These are phyloP conservation scores for Caretta caretta DNA, from an alignment of 2,113 vertebrate genomes.

Conservation along the genomic window DNA sequence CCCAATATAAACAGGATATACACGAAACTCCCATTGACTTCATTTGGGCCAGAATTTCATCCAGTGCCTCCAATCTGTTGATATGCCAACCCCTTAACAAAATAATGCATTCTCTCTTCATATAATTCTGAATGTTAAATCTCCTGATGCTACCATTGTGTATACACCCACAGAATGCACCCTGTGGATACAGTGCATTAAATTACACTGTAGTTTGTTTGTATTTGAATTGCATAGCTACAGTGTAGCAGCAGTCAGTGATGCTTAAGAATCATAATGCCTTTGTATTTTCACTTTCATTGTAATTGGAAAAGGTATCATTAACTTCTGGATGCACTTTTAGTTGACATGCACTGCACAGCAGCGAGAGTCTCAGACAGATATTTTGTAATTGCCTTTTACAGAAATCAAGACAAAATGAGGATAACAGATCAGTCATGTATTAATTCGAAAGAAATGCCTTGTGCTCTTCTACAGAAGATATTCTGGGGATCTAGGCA, in stretches of 20 bases:
- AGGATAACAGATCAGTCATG: not conserved
- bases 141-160: not conserved
- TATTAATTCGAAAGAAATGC: not conserved
- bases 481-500: slow-evolving; percentile 5
- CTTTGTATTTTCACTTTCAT: not conserved
- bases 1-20: slow-evolving; percentile 25
- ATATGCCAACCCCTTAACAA: not conserved
- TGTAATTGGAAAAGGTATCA: rapidly evolving
- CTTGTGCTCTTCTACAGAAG: slow-evolving; percentile 15
- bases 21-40: not conserved
- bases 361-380: not conserved
- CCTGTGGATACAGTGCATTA: not conserved
- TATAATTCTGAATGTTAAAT: not conserved
- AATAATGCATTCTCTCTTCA: not conserved
- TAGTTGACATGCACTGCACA: not conserved
- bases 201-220: not conserved
- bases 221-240: slow-evolving; percentile 5
- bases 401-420: not conserved
- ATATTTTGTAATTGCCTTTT: not conserved
- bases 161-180: rapidly evolving
- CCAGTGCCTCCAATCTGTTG: not conserved
- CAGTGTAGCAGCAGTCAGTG: not conserved
- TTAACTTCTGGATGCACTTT: not conserved
- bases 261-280: slow-evolving; percentile 4
- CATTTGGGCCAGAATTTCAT: not conserved